Evolutionary conservation across 2,113 vertebrate genomes (phyloP).

Genomic region (Ophthalmolycus amberensis): DNA sequence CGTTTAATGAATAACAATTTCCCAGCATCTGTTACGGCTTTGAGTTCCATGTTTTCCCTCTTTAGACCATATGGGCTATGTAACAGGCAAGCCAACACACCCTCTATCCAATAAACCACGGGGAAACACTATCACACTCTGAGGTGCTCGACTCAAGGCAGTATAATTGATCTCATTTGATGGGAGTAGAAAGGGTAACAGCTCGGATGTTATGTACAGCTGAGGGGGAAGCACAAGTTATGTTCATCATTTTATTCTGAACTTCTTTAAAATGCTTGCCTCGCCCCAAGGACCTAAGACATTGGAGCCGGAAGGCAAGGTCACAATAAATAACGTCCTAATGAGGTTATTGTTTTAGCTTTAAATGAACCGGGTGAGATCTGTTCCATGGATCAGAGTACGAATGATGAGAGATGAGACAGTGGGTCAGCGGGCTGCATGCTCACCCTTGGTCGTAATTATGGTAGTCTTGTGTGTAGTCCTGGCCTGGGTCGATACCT

Average conservation of each 20-base stretch:
- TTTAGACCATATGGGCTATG: slow-evolving; percentile 61
- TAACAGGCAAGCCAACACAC: slow-evolving; percentile 55
- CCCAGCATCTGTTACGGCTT: slow-evolving; percentile 72
- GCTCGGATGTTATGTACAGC: slow-evolving; percentile 20
- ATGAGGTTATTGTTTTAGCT: slow-evolving; percentile 28
- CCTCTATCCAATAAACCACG: slow-evolving; percentile 45
- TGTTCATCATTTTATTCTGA: slow-evolving; percentile 35
- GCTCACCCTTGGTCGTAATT: slow-evolving; percentile 96
- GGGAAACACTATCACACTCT: slow-evolving; percentile 45
- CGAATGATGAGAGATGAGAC: slow-evolving; percentile 34
- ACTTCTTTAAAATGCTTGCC: slow-evolving; percentile 35
- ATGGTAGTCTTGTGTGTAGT: slow-evolving; percentile 95
- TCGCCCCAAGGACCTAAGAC: not conserved
- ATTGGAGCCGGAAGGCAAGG: slow-evolving; percentile 21
- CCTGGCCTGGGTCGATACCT: slow-evolving; percentile 94
- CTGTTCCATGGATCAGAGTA: slow-evolving; percentile 16
- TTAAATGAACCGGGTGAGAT: slow-evolving; percentile 44
- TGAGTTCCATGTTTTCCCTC: slow-evolving; percentile 54
- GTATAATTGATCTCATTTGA: slow-evolving; percentile 69
- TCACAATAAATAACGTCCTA: slow-evolving; percentile 41
- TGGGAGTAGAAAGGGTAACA: slow-evolving; percentile 49
- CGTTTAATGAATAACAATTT: slow-evolving; percentile 75
- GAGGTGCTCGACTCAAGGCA: slow-evolving; percentile 53
- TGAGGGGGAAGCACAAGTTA: slow-evolving; percentile 38
- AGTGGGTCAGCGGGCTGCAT: slow-evolving; percentile 6